These are phyloP conservation scores for Naja naja DNA, from an alignment of 2,113 vertebrate species.

Conservation along the genomic window DNA sequence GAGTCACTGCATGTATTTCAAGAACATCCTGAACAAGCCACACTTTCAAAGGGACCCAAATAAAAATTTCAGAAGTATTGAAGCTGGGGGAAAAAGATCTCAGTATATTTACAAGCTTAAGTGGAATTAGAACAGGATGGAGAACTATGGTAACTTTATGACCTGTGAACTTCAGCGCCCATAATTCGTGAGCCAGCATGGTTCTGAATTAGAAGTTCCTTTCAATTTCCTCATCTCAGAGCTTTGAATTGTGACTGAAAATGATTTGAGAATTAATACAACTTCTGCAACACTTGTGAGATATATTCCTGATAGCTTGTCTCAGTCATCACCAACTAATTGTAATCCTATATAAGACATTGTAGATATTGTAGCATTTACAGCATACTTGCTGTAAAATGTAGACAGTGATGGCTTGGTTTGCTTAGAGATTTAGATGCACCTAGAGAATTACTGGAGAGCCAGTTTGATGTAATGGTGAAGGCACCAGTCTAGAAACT, in stretches of 20 bases:
- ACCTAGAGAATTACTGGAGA: background rate
- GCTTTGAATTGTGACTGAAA: background rate
- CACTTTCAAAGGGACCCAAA: background rate
- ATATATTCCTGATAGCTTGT: background rate
- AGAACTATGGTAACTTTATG: too few species aligned
- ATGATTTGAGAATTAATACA: background rate
- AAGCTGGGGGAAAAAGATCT: background rate
- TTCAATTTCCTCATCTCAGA: background rate
- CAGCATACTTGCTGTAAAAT: background rate
- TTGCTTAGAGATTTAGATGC: background rate
- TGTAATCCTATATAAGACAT: background rate
- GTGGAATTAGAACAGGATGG: background rate
- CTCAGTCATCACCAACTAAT: background rate
- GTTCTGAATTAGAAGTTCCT: background rate
- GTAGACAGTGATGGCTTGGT: background rate
- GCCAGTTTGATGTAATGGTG: background rate
- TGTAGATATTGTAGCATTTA: background rate
- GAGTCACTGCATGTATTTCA: background rate
- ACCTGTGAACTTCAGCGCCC: too few species aligned
- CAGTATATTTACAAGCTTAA: background rate
- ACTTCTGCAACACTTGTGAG: background rate
- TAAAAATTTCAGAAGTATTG: background rate
- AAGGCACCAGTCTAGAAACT: background rate
- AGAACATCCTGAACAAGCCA: background rate
- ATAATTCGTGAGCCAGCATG: too few species aligned